Percentiles rank a stretch among this genome's conserved stretches.
Evolutionary conservation across 2,797 vertebrate genomes (phyloP).

Genomic region (Melanotaenia trifasciata): DNA sequence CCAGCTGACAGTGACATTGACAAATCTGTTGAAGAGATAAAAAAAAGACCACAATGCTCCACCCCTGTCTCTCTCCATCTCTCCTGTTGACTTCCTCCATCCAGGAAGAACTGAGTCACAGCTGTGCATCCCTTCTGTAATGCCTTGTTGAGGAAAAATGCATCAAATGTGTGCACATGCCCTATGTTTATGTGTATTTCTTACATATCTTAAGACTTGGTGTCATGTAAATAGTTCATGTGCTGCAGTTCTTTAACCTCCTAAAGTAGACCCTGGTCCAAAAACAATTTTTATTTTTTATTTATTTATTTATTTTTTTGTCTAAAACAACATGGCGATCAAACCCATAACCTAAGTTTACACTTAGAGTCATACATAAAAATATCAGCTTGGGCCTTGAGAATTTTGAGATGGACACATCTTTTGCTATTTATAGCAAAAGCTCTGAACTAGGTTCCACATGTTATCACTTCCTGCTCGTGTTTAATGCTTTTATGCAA

Average conservation of each 20-base stretch:
- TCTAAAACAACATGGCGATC: neutral
- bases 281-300: too few species aligned
- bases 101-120: slow-evolving; percentile 56
- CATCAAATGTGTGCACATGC: slow-evolving; percentile 27
- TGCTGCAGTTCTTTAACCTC: slow-evolving; percentile 10
- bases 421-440: slow-evolving; percentile 28
- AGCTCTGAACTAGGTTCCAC: slow-evolving; percentile 25
- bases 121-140: slow-evolving; percentile 52
- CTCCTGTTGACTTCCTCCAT: slow-evolving; percentile 25
- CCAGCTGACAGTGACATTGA: slow-evolving; percentile 69
- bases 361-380: too few species aligned
- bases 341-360: too few species aligned
- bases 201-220: neutral
- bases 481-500: slow-evolving; percentile 34
- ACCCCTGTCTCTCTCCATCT: slow-evolving; percentile 2
- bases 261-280: too few species aligned
- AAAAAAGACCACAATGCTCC: slow-evolving; percentile 30
- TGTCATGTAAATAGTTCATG: neutral
- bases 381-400: neutral
- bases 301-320: neutral
- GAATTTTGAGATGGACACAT: neutral
- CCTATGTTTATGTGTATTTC: slow-evolving; percentile 6
- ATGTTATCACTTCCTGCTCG: slow-evolving; percentile 49
- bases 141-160: slow-evolving; percentile 41
- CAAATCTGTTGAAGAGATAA: slow-evolving; percentile 75